Conservation (phyloP, 2,113 vertebrate genomes). For the Muscicapa adusta region DNA sequence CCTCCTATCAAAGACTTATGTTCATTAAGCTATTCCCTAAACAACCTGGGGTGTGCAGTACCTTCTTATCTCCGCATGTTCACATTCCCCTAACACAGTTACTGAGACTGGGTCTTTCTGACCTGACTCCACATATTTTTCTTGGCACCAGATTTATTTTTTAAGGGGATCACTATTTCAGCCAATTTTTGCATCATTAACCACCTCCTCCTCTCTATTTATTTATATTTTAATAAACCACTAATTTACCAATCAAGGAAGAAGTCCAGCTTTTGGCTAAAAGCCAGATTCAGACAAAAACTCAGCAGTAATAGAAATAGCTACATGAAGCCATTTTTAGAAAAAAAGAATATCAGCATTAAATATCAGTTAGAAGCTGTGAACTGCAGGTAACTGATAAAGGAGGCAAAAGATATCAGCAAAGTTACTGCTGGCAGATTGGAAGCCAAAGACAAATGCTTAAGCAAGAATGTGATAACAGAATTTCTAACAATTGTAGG, state of each 20-base stretch:
- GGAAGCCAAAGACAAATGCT: not conserved
- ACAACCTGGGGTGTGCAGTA: not conserved
- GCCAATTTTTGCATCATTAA: conserved; percentile 58
- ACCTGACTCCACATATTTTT: conserved; percentile 29
- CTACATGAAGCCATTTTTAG: not conserved
- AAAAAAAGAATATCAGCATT: not conserved
- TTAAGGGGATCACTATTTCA: conserved; percentile 27
- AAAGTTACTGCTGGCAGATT: not conserved
- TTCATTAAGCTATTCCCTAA: not conserved
- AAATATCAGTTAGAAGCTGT: not conserved
- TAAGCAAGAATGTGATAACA: not conserved
- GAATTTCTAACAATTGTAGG: not conserved
- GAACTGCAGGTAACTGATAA: conserved; percentile 5
- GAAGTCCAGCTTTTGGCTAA: not conserved
- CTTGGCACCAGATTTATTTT: conserved; percentile 42
- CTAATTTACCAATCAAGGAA: conserved; percentile 50
- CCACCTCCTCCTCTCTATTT: conserved; percentile 37
- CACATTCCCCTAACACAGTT: not conserved
- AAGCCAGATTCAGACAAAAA: not conserved
- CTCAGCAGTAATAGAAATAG: not conserved
- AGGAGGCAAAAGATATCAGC: not conserved
- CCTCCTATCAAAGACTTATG: not conserved
- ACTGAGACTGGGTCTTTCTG: conserved; percentile 25
- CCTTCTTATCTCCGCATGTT: conserved; percentile 14
- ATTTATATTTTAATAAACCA: conserved; percentile 48